phyloP scores from a whole-genome alignment of 2,797 vertebrate genomes.

The Mallotus villosus region DNA sequence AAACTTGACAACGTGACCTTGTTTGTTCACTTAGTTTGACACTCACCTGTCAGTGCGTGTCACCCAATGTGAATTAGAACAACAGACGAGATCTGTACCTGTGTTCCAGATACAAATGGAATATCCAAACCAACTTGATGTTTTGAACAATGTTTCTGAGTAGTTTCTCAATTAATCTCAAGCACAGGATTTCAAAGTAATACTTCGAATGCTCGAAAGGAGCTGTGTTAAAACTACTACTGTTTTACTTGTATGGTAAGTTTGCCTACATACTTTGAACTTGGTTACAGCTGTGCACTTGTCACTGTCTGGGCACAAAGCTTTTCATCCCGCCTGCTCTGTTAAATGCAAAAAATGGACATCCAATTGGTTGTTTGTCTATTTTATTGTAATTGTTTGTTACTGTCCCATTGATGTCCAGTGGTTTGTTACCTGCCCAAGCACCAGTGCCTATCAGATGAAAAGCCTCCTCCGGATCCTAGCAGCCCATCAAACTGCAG shows the following conservation, averaged over 20 bases:
- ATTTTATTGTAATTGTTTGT: slow-evolving; percentile 9
- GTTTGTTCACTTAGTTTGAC: slow-evolving; percentile 40
- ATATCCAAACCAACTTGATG: background rate
- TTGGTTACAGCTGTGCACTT: slow-evolving; percentile 12
- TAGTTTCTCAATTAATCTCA: slow-evolving; percentile 14
- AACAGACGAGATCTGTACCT: background rate
- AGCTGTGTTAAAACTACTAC: too few species aligned
- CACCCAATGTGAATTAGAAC: slow-evolving; percentile 23
- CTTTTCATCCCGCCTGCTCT: slow-evolving; percentile 43
- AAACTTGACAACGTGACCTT: slow-evolving; percentile 18
- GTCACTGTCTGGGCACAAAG: slow-evolving; percentile 35
- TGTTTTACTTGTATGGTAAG: too few species aligned
- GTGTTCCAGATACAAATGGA: slow-evolving; percentile 16
- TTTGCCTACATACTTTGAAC: too few species aligned
- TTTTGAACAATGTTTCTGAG: background rate
- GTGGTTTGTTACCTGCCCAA: background rate
- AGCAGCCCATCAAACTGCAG: slow-evolving; percentile 58
- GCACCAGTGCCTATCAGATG: slow-evolving; percentile 37
- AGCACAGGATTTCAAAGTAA: slow-evolving; percentile 24
- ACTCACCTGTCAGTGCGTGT: slow-evolving; percentile 35
- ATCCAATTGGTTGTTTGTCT: slow-evolving; percentile 29
- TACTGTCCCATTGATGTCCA: slow-evolving; percentile 31
- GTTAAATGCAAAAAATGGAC: slow-evolving; percentile 31
- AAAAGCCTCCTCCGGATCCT: slow-evolving; percentile 51
- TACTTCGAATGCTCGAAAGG: too few species aligned